A percentile compares a stretch with the other conserved stretches of the same genome.
Conservation (phyloP, 2,888 invertebrate genomes). For the Drosophila mimica region DNA sequence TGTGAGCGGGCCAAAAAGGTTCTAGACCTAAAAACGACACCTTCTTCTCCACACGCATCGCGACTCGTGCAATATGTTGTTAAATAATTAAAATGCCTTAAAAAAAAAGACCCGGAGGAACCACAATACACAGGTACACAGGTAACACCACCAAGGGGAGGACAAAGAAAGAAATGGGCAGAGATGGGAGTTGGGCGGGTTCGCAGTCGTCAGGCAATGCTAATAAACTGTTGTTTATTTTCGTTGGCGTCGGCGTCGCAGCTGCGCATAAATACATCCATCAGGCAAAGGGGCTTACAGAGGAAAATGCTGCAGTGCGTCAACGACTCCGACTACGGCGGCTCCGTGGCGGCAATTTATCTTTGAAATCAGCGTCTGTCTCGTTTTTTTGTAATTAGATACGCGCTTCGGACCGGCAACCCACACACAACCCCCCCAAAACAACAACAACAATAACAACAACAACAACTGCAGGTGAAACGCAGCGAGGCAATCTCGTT, state of each 20-base stretch:
- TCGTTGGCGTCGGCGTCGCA: conserved; percentile 47
- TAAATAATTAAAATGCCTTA: conserved; percentile 76
- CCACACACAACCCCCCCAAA: conserved; percentile 60
- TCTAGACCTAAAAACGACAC: conserved; percentile 72
- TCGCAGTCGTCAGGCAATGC: conserved; percentile 51
- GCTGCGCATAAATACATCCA: conserved; percentile 76
- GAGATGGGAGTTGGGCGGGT: conserved; percentile 22
- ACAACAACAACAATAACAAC: conserved; percentile 11
- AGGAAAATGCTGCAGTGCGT: conserved; percentile 44
- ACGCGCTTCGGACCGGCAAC: conserved; percentile 65
- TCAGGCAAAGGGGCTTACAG: conserved; percentile 43
- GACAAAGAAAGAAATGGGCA: conserved; percentile 6
- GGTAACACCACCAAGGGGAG: background rate
- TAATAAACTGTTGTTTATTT: conserved; percentile 79
- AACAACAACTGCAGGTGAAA: conserved; percentile 48
- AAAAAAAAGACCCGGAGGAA: conserved; percentile 21
- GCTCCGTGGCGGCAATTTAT: conserved; percentile 73
- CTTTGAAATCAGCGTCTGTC: conserved; percentile 79
- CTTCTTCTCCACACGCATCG: conserved; percentile 31
- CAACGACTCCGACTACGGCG: conserved; percentile 20
- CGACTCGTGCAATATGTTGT: conserved; percentile 68
- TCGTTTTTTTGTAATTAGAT: conserved; percentile 76
- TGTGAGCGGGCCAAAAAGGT: conserved; percentile 44
- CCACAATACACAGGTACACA: background rate
- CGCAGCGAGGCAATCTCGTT: conserved; percentile 52